Percentiles rank a stretch among this genome's conserved stretches.
phyloP scores from a whole-genome alignment of 1,140 invertebrate genomes.

The Drosophila sechellia region DNA sequence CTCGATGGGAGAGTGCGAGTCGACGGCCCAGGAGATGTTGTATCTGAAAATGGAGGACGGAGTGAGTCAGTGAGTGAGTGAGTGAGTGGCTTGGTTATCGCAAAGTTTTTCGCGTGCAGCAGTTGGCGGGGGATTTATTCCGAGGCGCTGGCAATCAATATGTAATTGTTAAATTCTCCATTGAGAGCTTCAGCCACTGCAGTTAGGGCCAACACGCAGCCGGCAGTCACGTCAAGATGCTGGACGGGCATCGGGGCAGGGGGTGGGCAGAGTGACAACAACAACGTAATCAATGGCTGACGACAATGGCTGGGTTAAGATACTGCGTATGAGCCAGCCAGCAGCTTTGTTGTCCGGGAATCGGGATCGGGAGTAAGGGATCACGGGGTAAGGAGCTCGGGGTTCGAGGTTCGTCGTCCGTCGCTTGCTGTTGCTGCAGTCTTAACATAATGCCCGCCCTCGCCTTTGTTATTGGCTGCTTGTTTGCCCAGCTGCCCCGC shows the following conservation, averaged over 20 bases:
- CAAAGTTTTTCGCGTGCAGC: conserved; percentile 65
- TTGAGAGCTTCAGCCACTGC: conserved; percentile 18
- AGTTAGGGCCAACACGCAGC: conserved; percentile 45
- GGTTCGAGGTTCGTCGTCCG: neutral
- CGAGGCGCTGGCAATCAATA: conserved; percentile 66
- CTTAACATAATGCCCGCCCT: conserved; percentile 51
- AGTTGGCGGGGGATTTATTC: conserved; percentile 68
- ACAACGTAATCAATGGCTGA: conserved; percentile 69
- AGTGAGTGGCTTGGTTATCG: conserved; percentile 38
- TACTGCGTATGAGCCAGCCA: conserved; percentile 38
- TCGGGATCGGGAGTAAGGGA: too few species aligned
- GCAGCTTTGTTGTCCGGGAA: conserved; percentile 23
- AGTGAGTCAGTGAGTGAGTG: neutral
- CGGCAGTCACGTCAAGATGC: conserved; percentile 16
- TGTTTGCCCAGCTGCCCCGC: conserved; percentile 60
- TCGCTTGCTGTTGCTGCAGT: conserved; percentile 16
- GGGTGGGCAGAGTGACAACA: conserved; percentile 22
- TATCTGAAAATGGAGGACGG: conserved; percentile 82
- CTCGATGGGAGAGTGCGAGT: conserved; percentile 88
- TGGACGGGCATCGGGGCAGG: neutral
- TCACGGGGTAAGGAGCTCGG: too few species aligned
- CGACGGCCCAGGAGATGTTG: conserved; percentile 89
- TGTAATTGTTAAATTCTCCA: conserved; percentile 76
- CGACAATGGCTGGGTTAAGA: conserved; percentile 66
- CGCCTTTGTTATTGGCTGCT: conserved; percentile 65